These are phyloP conservation scores for Pharmacophagus antenor DNA, from an alignment of 2,888 invertebrate genomes.

Conservation along the genomic window DNA sequence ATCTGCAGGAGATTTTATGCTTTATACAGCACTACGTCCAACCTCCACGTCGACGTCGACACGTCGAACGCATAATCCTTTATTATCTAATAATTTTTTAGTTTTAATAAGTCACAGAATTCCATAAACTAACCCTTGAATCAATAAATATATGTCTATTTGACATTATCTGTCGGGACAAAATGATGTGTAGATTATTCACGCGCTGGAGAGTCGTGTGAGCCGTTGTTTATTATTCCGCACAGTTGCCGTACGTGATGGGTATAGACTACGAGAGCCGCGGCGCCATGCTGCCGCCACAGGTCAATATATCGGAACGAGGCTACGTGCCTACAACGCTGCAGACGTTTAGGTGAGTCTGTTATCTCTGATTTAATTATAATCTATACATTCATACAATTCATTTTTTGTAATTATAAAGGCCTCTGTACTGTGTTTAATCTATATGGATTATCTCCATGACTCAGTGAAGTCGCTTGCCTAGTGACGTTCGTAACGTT, in stretches of 20 bases:
- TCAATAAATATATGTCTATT: no score
- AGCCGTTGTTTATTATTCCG: conserved; percentile 48
- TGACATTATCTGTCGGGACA: conserved; percentile 6
- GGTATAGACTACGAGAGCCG: conserved; percentile 88
- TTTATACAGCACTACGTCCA: no score
- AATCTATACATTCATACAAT: neutral
- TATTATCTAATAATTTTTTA: no score
- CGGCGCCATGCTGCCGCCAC: conserved; percentile 88
- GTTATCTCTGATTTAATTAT: conserved; percentile 14
- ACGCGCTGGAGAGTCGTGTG: conserved; percentile 20
- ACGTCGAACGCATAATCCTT: no score
- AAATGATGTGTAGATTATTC: conserved; percentile 23
- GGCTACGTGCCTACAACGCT: conserved; percentile 89
- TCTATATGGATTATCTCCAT: no score
- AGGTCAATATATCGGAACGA: conserved; percentile 90
- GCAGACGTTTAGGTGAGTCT: conserved; percentile 84
- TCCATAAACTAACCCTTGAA: no score
- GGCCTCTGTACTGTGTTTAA: no score
- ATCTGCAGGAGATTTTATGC: no score
- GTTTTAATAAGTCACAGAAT: no score
- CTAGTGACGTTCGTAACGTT: no score
- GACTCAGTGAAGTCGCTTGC: no score
- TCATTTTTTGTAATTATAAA: neutral
- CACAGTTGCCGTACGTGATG: conserved; percentile 88
- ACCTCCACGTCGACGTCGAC: no score